Evolutionary conservation across 2,888 invertebrate species (phyloP).

Genomic region (Sphinx pinastri): DNA sequence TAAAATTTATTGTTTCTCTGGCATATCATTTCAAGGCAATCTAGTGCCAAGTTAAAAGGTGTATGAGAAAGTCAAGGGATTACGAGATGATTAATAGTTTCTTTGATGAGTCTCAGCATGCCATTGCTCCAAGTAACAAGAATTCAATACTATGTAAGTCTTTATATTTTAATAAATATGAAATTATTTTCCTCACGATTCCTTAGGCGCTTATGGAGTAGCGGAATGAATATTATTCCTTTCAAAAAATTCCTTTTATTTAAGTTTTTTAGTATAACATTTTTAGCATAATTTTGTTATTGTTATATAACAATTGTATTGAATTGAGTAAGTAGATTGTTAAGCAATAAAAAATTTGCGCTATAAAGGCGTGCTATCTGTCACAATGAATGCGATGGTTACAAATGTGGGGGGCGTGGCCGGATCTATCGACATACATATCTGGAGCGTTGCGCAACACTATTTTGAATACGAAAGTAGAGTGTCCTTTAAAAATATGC

Average conservation of each 20-base stretch:
- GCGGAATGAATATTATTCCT: too few species aligned
- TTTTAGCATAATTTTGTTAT: too few species aligned
- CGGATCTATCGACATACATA: constrained; percentile 42
- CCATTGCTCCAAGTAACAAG: background rate
- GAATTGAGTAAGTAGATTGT: constrained; percentile 19
- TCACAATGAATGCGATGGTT: constrained; percentile 24
- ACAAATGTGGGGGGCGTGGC: constrained; percentile 32
- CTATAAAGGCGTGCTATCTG: constrained; percentile 29
- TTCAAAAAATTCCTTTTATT: background rate
- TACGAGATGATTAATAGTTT: background rate
- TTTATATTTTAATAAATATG: too few species aligned
- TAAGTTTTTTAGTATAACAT: background rate
- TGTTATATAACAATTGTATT: background rate
- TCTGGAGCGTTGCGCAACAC: constrained; percentile 37
- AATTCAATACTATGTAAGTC: background rate
- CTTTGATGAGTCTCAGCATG: background rate
- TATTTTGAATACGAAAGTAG: constrained; percentile 25
- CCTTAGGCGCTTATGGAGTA: too few species aligned
- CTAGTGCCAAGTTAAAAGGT: background rate
- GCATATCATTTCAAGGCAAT: constrained; percentile 1
- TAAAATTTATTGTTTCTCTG: background rate
- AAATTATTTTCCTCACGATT: too few species aligned
- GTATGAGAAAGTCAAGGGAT: background rate
- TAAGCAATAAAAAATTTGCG: constrained; percentile 25
- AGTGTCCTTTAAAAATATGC: background rate